These are phyloP conservation scores for Allacma fusca DNA, from an alignment of 2,888 invertebrate species.

Conservation along the genomic window DNA sequence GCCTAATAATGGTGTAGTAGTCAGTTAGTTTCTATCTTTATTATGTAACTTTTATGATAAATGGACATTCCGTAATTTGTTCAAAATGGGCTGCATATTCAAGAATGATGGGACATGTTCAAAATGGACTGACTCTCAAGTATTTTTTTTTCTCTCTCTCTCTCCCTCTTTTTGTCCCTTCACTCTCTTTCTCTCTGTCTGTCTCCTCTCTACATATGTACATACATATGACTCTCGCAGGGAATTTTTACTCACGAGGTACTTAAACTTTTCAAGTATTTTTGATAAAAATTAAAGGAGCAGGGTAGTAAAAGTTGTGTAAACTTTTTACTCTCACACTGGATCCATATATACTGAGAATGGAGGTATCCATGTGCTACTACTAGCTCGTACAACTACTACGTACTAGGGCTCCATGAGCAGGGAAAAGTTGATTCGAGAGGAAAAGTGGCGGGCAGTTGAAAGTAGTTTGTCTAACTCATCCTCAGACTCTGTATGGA, in stretches of 20 bases:
- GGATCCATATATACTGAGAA: not conserved
- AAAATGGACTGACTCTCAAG: not conserved
- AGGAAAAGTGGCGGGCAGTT: slow-evolving; percentile 1
- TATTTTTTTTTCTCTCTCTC: no score
- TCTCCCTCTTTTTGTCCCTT: no score
- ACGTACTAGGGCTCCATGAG: no score
- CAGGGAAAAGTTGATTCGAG: slow-evolving; percentile 2
- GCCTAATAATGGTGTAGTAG: not conserved
- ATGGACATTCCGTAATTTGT: not conserved
- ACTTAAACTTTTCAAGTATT: slow-evolving; percentile 1
- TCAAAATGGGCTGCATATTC: not conserved
- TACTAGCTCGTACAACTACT: no score
- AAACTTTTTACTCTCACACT: not conserved
- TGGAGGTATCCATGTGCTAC: not conserved
- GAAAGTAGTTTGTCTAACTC: slow-evolving; percentile 16
- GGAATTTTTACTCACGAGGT: not conserved
- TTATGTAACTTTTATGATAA: slow-evolving; percentile 4
- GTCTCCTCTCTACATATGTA: no score
- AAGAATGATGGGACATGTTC: not conserved
- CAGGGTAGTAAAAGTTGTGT: not conserved
- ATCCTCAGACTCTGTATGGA: not conserved
- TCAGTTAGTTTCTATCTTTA: not conserved
- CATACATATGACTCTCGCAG: no score
- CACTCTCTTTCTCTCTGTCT: not conserved
- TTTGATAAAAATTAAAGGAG: slow-evolving; percentile 14